phyloP scores from a whole-genome alignment of 2,888 invertebrate genomes.

The Trichogramma evanescens region DNA sequence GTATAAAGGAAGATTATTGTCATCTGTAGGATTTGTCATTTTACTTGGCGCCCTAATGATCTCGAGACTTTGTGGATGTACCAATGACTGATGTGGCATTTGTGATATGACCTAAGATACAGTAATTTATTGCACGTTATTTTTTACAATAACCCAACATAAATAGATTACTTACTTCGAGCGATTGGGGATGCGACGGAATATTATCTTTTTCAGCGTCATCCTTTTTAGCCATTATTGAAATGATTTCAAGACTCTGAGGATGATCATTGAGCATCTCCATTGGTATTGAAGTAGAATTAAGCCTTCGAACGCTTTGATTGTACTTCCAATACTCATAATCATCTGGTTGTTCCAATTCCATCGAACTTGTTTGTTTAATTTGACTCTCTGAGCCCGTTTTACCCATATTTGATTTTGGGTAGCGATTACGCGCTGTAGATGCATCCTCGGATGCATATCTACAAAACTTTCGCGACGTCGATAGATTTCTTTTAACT shows the following conservation, averaged over 20 bases:
- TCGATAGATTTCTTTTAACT: slow-evolving; percentile 19
- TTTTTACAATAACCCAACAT: background rate
- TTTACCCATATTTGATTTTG: slow-evolving; percentile 45
- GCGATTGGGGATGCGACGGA: slow-evolving; percentile 43
- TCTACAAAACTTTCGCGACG: slow-evolving; percentile 35
- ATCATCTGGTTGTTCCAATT: slow-evolving; percentile 46
- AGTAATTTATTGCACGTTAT: background rate
- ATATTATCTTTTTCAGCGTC: slow-evolving; percentile 42
- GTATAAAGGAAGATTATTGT: slow-evolving; percentile 65
- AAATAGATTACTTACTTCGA: slow-evolving; percentile 34
- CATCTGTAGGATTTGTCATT: slow-evolving; percentile 39
- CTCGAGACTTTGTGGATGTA: slow-evolving; percentile 45
- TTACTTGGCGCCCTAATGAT: slow-evolving; percentile 42
- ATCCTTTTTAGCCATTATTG: slow-evolving; percentile 41
- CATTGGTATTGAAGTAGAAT: slow-evolving; percentile 40
- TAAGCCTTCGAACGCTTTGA: slow-evolving; percentile 39
- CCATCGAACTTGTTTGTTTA: slow-evolving; percentile 55
- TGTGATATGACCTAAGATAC: slow-evolving; percentile 18
- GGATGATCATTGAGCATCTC: slow-evolving; percentile 41
- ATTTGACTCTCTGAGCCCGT: slow-evolving; percentile 48
- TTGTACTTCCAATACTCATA: slow-evolving; percentile 43
- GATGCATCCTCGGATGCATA: slow-evolving; percentile 38
- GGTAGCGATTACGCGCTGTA: slow-evolving; percentile 34
- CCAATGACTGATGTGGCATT: slow-evolving; percentile 33
- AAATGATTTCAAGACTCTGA: slow-evolving; percentile 43